Conservation (phyloP, 1,140 invertebrate genomes). For the Olivierus martensii region DNA sequence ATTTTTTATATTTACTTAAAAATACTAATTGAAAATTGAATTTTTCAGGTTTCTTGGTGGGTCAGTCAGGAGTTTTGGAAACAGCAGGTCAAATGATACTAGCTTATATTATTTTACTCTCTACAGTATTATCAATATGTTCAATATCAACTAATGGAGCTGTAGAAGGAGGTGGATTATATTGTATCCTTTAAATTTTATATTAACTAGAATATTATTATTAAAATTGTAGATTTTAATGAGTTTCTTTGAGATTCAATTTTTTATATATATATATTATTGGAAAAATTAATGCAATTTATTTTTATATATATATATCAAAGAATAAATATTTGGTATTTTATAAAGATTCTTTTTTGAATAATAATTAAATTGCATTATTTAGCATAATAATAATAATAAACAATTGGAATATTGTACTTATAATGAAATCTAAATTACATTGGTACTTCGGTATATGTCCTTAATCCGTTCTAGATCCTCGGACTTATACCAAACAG, state of each 20-base stretch:
- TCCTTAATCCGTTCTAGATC: too few relatives aligned
- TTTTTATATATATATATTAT: not conserved
- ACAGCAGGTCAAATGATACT: conserved; percentile 76
- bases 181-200: conserved; percentile 94
- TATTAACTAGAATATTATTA: too few relatives aligned
- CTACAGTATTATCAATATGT: conserved; percentile 94
- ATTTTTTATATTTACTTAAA: too few relatives aligned
- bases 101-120: conserved; percentile 85
- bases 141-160: conserved; percentile 98
- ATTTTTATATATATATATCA: not conserved
- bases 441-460: too few relatives aligned
- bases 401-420: too few relatives aligned
- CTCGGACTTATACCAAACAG: too few relatives aligned
- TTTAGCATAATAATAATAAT: too few relatives aligned
- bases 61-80: conserved; percentile 82
- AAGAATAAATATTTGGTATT: too few relatives aligned
- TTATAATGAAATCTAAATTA: too few relatives aligned
- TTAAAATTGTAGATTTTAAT: not conserved
- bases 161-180: conserved; percentile 94
- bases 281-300: not conserved
- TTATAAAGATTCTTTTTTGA: too few relatives aligned
- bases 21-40: too few relatives aligned
- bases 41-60: conserved; percentile 83
- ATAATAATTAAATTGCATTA: too few relatives aligned
- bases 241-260: conserved; percentile 5